Base-by-base conservation (phyloP, 1,140 invertebrate genomes). In the Trichonephila clavipes region DNA sequence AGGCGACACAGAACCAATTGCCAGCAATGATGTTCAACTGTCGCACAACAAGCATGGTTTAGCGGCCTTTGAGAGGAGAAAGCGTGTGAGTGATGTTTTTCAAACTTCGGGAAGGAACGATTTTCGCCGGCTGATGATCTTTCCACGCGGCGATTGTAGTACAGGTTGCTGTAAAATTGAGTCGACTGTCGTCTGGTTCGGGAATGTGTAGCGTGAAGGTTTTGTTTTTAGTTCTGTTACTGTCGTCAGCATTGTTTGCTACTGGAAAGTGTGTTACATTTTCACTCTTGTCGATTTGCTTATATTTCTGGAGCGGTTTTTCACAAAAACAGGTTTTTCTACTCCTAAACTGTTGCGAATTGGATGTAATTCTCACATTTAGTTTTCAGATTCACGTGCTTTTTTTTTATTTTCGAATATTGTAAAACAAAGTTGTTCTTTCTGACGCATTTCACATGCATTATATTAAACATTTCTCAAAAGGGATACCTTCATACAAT, bases 1-100 rank as follows among this genome's bases (percentile, higher is more conserved):
- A 24, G 62, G n/a, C 83, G 16, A 24, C 83, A 28, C 61, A 19
- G 59, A 86, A 86, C n/a, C 83, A n/a, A 86, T 61, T 86, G 83
- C 83, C 83, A 86, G 59, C 61, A 34, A 61, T 59, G 16, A 12
- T 28, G 69, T 72, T 72, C 69, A 28, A 58, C 62, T 86, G 83
- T 24, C 59, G 24, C 51, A 40, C 24, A 28, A 28, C 34, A 40
- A 40, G 51, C 83, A 61, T 86, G 10, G n/a, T 40, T 34, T 16
- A 61, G 51, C 83, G 59, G 59, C 51, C 69, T 24, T n/a, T 14
- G 28, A 28, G n/a, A 14, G 24, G 24, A 34, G 19, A 59, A 34
- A 28, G 59, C n/a, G 24, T 7, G 24, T 24, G 58, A 61, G 69
- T 34, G 24, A 28, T 72, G 24, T 72, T 28, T 72, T 86, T 61